A percentile compares a stretch with the other conserved stretches of the same genome.
These are phyloP conservation scores for Strigamia maritima DNA, from an alignment of 2,888 invertebrate genomes.

Conservation along the genomic window DNA sequence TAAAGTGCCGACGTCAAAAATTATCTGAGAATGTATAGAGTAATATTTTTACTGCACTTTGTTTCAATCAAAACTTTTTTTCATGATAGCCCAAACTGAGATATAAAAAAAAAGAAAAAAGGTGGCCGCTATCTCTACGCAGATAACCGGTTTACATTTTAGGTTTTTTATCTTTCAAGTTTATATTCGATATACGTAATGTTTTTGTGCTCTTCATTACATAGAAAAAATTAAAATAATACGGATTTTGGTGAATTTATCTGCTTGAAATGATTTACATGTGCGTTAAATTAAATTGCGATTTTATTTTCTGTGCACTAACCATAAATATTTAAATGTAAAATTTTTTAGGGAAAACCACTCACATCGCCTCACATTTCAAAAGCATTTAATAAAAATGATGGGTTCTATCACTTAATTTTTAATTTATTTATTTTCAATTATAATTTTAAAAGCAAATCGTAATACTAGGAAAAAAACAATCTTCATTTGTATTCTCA, in stretches of 20 bases:
- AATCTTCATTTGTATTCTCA: neutral
- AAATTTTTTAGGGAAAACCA: too few relatives aligned
- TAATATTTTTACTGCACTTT: conserved; percentile 30
- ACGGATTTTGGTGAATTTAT: neutral
- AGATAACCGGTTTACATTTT: neutral
- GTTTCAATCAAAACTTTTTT: conserved; percentile 8
- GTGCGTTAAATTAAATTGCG: neutral
- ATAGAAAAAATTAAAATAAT: neutral
- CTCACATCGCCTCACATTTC: too few relatives aligned
- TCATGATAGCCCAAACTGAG: neutral
- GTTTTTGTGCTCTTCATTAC: neutral
- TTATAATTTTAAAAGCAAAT: neutral
- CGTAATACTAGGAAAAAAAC: neutral
- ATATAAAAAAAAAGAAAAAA: neutral
- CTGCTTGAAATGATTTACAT: neutral
- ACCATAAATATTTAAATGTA: neutral
- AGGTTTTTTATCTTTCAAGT: neutral
- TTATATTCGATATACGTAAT: conserved; percentile 13
- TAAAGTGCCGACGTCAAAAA: conserved; percentile 30
- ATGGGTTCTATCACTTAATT: too few relatives aligned
- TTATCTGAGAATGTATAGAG: conserved; percentile 20
- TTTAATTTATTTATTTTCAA: neutral
- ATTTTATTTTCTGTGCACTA: neutral
- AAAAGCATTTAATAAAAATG: too few relatives aligned
- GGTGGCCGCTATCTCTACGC: neutral